These are phyloP conservation scores for Calcarius lapponicus DNA, from an alignment of 2,797 vertebrate genomes.

Conservation along the genomic window DNA sequence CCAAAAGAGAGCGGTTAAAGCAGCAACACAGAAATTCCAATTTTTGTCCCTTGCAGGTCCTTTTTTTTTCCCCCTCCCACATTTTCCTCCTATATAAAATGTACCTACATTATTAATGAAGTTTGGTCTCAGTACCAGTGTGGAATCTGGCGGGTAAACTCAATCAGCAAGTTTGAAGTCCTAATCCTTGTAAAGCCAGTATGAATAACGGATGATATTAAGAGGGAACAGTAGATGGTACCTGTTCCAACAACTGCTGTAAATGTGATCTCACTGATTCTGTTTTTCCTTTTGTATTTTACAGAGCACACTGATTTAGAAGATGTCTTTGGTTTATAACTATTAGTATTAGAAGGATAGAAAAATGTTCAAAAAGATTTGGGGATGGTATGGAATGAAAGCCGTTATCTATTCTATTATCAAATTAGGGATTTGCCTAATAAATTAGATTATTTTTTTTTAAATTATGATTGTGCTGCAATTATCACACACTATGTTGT, in stretches of 20 bases:
- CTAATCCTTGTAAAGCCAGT: not conserved
- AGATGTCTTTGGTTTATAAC: not conserved
- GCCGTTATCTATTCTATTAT: not conserved
- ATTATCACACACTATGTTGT: not conserved
- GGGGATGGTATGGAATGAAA: not conserved
- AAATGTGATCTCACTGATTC: not conserved
- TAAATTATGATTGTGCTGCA: not conserved
- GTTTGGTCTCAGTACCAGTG: not conserved
- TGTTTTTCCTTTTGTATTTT: not conserved
- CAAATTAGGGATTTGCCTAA: not conserved
- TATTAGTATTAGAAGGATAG: not conserved
- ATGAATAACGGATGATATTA: not conserved
- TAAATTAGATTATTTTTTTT: not conserved
- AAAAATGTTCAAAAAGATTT: not conserved
- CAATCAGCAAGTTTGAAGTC: not conserved
- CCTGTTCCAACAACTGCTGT: not conserved
- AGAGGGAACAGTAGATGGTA: not conserved
- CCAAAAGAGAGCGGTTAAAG: not conserved
- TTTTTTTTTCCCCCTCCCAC: rapidly evolving
- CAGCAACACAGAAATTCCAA: not conserved
- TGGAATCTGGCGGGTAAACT: not conserved
- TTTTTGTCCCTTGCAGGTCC: not conserved
- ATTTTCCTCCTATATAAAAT: not conserved
- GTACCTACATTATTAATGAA: not conserved
- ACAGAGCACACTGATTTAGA: not conserved